Percentiles rank a stretch among this genome's conserved stretches.
phyloP scores from a whole-genome alignment of 2,113 vertebrate species.

The Trichomycterus rosablanca region DNA sequence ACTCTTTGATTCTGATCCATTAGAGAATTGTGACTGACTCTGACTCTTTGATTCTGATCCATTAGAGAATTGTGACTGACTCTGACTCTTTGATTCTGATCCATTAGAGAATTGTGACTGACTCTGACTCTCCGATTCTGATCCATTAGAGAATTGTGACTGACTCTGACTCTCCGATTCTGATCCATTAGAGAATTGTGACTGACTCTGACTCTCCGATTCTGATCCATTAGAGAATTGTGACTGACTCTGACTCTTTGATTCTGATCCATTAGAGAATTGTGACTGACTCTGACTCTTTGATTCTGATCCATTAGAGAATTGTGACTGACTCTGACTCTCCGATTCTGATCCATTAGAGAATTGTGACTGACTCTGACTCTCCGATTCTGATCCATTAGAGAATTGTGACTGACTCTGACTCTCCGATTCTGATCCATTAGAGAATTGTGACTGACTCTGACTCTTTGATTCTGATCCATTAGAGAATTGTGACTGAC shows the following conservation, averaged over 20 bases:
- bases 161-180: neutral
- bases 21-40: neutral
- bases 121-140: neutral
- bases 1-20: neutral
- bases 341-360: neutral
- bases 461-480: neutral
- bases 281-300: neutral
- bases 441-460: neutral
- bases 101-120: neutral
- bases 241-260: conserved; percentile 60
- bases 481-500: neutral
- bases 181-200: neutral
- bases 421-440: neutral
- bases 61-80: too few relatives aligned
- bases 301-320: neutral
- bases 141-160: neutral
- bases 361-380: neutral
- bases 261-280: neutral
- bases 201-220: neutral
- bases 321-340: neutral
- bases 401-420: conserved; percentile 76
- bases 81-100: neutral
- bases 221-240: conserved; percentile 63
- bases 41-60: conserved; percentile 1
- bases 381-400: neutral